Conservation (phyloP, 2,797 vertebrate genomes). For the Epinephelus coioides region DNA sequence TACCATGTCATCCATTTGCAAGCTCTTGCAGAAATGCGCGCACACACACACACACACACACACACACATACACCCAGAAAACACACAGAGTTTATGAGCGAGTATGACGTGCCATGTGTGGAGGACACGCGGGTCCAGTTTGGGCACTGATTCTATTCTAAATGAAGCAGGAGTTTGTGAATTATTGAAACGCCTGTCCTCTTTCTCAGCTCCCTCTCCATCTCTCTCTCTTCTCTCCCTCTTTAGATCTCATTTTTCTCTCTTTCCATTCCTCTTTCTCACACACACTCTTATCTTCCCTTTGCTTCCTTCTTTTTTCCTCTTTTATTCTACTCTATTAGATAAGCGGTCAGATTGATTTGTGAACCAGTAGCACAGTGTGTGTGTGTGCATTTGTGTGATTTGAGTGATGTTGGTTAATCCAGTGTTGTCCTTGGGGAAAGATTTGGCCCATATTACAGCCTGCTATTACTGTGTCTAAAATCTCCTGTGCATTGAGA, state of each 20-base stretch:
- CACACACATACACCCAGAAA: slow-evolving; percentile 3
- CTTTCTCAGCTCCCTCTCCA: slow-evolving; percentile 53
- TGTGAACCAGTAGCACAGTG: slow-evolving; percentile 57
- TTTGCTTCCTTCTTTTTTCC: slow-evolving; percentile 25
- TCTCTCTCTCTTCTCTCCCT: slow-evolving; percentile 56
- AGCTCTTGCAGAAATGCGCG: slow-evolving; percentile 1
- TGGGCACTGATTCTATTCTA: slow-evolving; percentile 72
- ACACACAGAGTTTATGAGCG: slow-evolving; percentile 23
- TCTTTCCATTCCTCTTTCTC: slow-evolving; percentile 30
- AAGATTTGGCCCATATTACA: slow-evolving; percentile 80
- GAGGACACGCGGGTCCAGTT: slow-evolving; percentile 61
- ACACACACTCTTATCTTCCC: slow-evolving; percentile 36
- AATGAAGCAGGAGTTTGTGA: slow-evolving; percentile 76
- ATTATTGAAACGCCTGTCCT: slow-evolving; percentile 79
- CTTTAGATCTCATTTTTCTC: slow-evolving; percentile 61
- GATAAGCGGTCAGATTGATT: slow-evolving; percentile 70
- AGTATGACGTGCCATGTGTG: slow-evolving; percentile 49
- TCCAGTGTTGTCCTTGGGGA: slow-evolving; percentile 76
- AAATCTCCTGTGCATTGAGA: slow-evolving; percentile 74
- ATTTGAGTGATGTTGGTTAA: slow-evolving; percentile 77
- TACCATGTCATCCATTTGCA: slow-evolving; percentile 5
- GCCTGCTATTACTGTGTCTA: slow-evolving; percentile 65
- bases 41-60: slow-evolving; percentile 11
- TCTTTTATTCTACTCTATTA: slow-evolving; percentile 54
- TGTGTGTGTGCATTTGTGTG: slow-evolving; percentile 52